Evolutionary conservation across 2,113 vertebrate genomes (phyloP).

Genomic region (Rousettus leschenaultii): DNA sequence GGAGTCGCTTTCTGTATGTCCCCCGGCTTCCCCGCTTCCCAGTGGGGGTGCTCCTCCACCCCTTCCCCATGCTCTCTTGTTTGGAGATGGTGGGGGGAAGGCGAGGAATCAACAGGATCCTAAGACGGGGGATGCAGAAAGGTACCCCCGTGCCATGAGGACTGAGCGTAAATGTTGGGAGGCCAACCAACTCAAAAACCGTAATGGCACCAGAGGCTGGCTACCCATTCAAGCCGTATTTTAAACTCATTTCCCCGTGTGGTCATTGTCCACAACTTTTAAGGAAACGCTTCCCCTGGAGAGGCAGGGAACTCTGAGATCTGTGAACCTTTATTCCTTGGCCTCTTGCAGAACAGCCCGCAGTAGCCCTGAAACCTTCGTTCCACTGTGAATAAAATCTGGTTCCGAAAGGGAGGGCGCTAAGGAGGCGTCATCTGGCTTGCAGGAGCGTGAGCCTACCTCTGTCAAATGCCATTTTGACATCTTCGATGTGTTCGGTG

Average conservation of each 20-base stretch:
- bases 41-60: too few relatives aligned
- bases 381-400: not conserved
- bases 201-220: not conserved
- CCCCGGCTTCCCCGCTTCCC: not conserved
- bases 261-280: not conserved
- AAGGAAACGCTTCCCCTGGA: not conserved
- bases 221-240: not conserved
- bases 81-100: not conserved
- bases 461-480: constrained; percentile 96
- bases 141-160: not conserved
- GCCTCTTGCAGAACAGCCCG: not conserved
- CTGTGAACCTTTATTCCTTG: not conserved
- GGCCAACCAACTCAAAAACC: not conserved
- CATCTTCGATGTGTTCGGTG: constrained; percentile 96
- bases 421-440: not conserved
- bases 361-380: not conserved
- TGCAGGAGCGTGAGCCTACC: constrained; percentile 79
- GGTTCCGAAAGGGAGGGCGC: not conserved
- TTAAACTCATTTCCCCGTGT: not conserved
- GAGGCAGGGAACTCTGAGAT: not conserved
- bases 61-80: not conserved
- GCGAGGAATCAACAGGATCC: not conserved
- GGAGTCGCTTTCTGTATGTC: not conserved
- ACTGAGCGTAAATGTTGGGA: not conserved
- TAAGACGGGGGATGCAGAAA: not conserved